Evolutionary conservation across 2,113 vertebrate genomes (phyloP).

Genomic region (Phasianus colchicus): DNA sequence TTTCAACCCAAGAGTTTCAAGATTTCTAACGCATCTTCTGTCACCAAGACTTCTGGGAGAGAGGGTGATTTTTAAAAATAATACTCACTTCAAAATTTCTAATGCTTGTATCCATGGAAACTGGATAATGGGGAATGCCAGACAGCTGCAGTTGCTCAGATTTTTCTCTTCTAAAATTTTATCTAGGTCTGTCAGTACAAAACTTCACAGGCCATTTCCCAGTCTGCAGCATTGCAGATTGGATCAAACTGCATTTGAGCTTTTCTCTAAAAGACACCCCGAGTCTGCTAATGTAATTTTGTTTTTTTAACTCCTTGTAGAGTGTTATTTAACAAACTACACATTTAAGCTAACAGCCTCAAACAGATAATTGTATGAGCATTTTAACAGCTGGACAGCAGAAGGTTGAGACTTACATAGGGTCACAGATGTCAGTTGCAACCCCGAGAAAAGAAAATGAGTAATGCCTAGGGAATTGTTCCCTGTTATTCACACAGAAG

Average conservation of each 20-base stretch:
- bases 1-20: not conserved
- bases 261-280: not conserved
- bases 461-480: not conserved
- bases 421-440: not conserved
- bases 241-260: not conserved
- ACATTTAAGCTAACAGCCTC: not conserved
- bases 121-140: conserved; percentile 22
- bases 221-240: not conserved
- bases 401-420: not conserved
- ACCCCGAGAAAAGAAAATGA: not conserved
- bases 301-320: not conserved
- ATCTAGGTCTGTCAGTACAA: not conserved
- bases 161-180: conserved; percentile 20
- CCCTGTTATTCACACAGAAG: not conserved
- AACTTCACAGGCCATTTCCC: not conserved
- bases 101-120: conserved; percentile 70
- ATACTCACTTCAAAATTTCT: conserved; percentile 31
- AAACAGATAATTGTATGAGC: not conserved
- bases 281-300: not conserved
- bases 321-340: not conserved
- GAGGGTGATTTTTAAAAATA: conserved; percentile 17
- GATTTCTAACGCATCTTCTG: not conserved
- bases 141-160: not conserved
- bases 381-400: not conserved
- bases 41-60: conserved; percentile 27